Evolutionary conservation across 1,140 invertebrate species (phyloP).

Genomic region (Drosophila nasuta): DNA sequence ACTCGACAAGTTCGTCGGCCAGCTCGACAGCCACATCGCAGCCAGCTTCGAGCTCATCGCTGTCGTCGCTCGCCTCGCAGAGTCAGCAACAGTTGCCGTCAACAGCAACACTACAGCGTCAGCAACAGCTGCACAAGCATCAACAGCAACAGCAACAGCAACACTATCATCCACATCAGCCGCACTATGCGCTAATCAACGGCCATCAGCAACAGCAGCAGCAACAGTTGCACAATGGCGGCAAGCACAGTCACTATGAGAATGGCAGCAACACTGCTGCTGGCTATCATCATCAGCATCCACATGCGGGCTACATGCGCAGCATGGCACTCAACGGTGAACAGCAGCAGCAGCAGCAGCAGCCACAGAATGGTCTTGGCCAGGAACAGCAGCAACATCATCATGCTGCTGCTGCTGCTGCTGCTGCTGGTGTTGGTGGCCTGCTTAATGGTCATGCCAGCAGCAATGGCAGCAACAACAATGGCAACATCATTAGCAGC

Average conservation of each 20-base stretch:
- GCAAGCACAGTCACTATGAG: conserved; percentile 46
- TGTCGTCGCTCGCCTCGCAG: conserved; percentile 78
- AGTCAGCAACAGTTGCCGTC: conserved; percentile 70
- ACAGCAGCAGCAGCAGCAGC: conserved; percentile 31
- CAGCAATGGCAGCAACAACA: conserved; percentile 18
- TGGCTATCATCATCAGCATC: conserved; percentile 34
- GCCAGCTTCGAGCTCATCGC: conserved; percentile 78
- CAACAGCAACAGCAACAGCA: conserved; percentile 40
- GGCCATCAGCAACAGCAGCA: conserved; percentile 63
- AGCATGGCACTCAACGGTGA: conserved; percentile 26
- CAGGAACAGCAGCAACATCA: conserved; percentile 65
- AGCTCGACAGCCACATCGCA: conserved; percentile 80
- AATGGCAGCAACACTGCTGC: conserved; percentile 23
- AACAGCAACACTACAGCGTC: conserved; percentile 55
- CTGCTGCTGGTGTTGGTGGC: background rate
- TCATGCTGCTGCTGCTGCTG: conserved; percentile 20
- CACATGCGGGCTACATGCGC: conserved; percentile 33
- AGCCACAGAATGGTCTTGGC: conserved; percentile 52
- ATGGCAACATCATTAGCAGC: conserved; percentile 5
- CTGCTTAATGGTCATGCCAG: conserved; percentile 64
- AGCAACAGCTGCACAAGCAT: conserved; percentile 66
- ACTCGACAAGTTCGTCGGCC: conserved; percentile 80
- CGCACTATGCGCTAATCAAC: conserved; percentile 70
- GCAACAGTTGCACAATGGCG: conserved; percentile 46
- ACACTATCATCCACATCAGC: conserved; percentile 62